Evolutionary conservation across 2,113 vertebrate genomes (phyloP).

Genomic region (Mixornis gularis): DNA sequence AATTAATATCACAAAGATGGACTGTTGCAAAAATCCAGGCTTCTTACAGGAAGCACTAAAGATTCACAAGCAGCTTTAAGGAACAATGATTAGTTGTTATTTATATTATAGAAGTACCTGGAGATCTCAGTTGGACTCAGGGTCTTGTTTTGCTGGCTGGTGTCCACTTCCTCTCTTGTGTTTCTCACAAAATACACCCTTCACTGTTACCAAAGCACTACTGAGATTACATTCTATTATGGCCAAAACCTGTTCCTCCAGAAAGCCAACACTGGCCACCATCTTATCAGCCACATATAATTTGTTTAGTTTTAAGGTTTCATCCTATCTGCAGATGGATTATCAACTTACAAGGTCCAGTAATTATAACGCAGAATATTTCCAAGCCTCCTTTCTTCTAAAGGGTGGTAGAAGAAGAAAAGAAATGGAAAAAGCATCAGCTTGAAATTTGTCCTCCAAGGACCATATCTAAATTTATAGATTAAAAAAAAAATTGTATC

Average conservation of each 20-base stretch:
- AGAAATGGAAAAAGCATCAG: slow-evolving; percentile 33
- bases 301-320: background rate
- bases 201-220: background rate
- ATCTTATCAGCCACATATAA: background rate
- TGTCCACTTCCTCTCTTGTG: background rate
- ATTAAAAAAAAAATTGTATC: slow-evolving; percentile 51
- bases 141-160: background rate
- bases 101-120: background rate
- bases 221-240: background rate
- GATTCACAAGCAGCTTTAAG: background rate
- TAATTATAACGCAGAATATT: background rate
- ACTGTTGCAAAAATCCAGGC: background rate
- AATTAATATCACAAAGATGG: background rate
- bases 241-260: background rate
- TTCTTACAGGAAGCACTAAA: background rate
- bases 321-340: slow-evolving; percentile 6
- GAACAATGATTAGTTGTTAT: background rate
- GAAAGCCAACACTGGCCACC: background rate
- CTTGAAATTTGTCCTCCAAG: slow-evolving; percentile 37
- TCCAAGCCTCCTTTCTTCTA: background rate
- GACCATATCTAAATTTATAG: slow-evolving; percentile 54
- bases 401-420: background rate
- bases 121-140: background rate
- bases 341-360: background rate
- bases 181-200: background rate